A percentile compares a stretch with the other conserved stretches of the same genome.
These are phyloP conservation scores for Melanogrammus aeglefinus DNA, from an alignment of 2,797 vertebrate genomes.

Conservation along the genomic window DNA sequence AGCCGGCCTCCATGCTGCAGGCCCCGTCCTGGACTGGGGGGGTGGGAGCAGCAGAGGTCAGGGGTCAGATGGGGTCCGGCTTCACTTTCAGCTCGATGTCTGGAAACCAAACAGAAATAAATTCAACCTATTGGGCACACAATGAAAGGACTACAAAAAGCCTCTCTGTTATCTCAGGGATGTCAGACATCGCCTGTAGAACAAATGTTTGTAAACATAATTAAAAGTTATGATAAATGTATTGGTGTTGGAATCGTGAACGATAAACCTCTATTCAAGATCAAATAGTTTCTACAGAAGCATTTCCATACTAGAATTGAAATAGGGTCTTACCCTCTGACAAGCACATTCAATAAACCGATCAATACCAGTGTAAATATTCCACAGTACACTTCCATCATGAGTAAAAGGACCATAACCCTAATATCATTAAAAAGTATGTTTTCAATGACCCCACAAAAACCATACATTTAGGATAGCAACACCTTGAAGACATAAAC, in stretches of 20 bases:
- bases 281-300: slow-evolving; percentile 50
- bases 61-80: slow-evolving; percentile 7
- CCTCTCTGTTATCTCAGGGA: not conserved
- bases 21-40: slow-evolving; percentile 41
- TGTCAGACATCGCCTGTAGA: not conserved
- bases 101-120: slow-evolving; percentile 52
- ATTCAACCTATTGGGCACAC: slow-evolving; percentile 25
- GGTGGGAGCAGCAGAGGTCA: slow-evolving; percentile 24
- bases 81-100: slow-evolving; percentile 48
- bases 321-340: slow-evolving; percentile 48
- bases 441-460: slow-evolving; percentile 5
- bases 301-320: slow-evolving; percentile 48
- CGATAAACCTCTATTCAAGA: slow-evolving; percentile 34
- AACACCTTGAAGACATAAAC: not conserved
- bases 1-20: slow-evolving; percentile 74
- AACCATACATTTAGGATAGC: not conserved
- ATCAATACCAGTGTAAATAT: slow-evolving; percentile 55
- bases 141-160: not conserved
- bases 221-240: not conserved
- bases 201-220: not conserved
- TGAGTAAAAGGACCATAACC: slow-evolving; percentile 4
- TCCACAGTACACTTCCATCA: slow-evolving; percentile 28
- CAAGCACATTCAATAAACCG: slow-evolving; percentile 55
- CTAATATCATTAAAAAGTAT: slow-evolving; percentile 24
- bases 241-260: not conserved